These are phyloP conservation scores for Caranx melampygus DNA, from an alignment of 2,113 vertebrate species.

Conservation along the genomic window DNA sequence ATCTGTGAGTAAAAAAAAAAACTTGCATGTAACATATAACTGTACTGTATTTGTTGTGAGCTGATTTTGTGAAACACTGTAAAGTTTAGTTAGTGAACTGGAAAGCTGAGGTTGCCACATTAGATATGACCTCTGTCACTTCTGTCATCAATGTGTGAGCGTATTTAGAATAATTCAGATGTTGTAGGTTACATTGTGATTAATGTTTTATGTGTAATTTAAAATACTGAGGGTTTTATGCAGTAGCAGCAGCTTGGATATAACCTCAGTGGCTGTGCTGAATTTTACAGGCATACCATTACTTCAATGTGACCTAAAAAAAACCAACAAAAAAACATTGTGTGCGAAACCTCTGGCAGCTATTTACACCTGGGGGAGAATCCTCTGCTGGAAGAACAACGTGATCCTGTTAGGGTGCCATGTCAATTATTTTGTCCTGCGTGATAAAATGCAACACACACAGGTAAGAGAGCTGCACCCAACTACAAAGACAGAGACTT, in stretches of 20 bases:
- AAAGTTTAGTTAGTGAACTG: background rate
- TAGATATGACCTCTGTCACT: background rate
- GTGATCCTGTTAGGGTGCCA: slow-evolving; percentile 38
- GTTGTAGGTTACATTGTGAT: background rate
- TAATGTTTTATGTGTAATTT: background rate
- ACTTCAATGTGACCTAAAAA: slow-evolving; percentile 15
- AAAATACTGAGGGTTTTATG: background rate
- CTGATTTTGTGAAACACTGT: too few relatives aligned
- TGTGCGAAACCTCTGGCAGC: slow-evolving; percentile 9
- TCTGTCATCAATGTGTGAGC: background rate
- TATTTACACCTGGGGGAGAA: slow-evolving; percentile 51
- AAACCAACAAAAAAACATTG: background rate
- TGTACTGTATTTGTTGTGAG: too few relatives aligned
- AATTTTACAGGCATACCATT: background rate
- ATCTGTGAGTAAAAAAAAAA: too few relatives aligned
- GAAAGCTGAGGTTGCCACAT: background rate
- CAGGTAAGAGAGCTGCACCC: slow-evolving; percentile 22
- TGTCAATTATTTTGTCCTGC: slow-evolving; percentile 56
- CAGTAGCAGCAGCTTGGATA: too few relatives aligned
- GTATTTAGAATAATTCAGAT: background rate
- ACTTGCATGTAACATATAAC: too few relatives aligned
- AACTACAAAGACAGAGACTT: slow-evolving; percentile 34
- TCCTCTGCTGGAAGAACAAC: slow-evolving; percentile 49
- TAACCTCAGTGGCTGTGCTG: background rate
- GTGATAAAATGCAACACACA: slow-evolving; percentile 14